Evolutionary conservation across 2,113 vertebrate genomes (phyloP), one percentile per base, ranked within the genome.

Genomic region (Tor tambroides): DNA sequence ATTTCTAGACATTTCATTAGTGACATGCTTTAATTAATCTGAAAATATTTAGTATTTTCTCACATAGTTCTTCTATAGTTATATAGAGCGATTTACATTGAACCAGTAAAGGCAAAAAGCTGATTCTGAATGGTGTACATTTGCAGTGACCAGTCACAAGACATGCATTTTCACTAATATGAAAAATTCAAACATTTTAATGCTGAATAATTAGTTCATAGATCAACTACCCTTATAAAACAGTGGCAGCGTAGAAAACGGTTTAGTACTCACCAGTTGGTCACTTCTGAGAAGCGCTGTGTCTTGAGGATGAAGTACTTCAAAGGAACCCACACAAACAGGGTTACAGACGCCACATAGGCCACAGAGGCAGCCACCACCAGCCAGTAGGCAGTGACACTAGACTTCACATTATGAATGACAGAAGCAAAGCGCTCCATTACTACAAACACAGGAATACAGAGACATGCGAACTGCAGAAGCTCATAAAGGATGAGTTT

Each of bases 301-400:
- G 86, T 86, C 91, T 91, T 96, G 91, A 94, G 86, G 74, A 94
- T 92, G 87, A 94, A 35, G 90, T 94, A 95, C 92, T 96, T 96
- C 51, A 96, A 89, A 59, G 97, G 97, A 81, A 96, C 92, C 97
- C 96, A 96, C 87, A 96, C 95, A 89, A 97, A 91, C 87, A 97
- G 93, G 46, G 93, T 94, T 76, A 85, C 91, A 2, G 89, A 92
- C 83, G 95, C 95, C 89, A 97, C 93, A 23, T 95, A 96, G 54
- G 96, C 96, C 14, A 96, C 14, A 0, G 96, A 95, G 65, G 89
- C 93, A 7, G 96, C 96, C 90, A 97, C 92, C 79, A 96, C 92
- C 1, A 97, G 92, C 96, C 96, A 97, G 63, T 96, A 97, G 26
- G 92, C 89, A 0, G 91, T 93, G 56, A 90, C 71, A 0, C 14